Evolutionary conservation across 2,888 invertebrate species (phyloP).

Genomic region (Auanema sp.): DNA sequence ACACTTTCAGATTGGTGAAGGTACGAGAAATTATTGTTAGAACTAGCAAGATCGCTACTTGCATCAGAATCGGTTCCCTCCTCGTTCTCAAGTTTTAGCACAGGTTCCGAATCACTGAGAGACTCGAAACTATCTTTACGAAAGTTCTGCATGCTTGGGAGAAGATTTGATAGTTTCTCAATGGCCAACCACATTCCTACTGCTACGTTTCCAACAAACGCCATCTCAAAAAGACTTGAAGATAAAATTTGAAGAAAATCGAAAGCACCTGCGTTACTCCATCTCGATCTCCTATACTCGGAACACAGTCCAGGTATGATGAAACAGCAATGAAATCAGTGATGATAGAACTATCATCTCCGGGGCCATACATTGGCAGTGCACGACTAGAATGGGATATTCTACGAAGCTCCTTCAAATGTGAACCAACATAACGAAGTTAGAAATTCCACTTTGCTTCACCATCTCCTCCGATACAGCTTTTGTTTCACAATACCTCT

Average conservation of each 20-base stretch:
- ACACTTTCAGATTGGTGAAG: background rate
- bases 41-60: background rate
- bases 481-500: too few species aligned
- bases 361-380: conserved; percentile 43
- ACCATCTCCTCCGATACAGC: too few species aligned
- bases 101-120: background rate
- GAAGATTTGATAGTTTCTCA: conserved; percentile 3
- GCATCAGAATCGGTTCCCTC: background rate
- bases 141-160: too few species aligned
- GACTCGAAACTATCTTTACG: background rate
- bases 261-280: conserved; percentile 51
- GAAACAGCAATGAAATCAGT: conserved; percentile 43
- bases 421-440: conserved; percentile 17
- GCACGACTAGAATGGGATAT: conserved; percentile 22
- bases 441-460: conserved; percentile 27
- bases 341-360: conserved; percentile 36
- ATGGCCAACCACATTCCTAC: conserved; percentile 35
- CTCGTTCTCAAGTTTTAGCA: too few species aligned
- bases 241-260: conserved; percentile 1
- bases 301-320: conserved; percentile 26
- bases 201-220: conserved; percentile 54
- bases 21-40: too few species aligned
- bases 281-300: conserved; percentile 47
- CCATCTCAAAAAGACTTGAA: conserved; percentile 35
- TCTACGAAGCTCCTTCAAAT: background rate